Conservation (phyloP, 2,113 vertebrate genomes). For the Turnix velox region DNA sequence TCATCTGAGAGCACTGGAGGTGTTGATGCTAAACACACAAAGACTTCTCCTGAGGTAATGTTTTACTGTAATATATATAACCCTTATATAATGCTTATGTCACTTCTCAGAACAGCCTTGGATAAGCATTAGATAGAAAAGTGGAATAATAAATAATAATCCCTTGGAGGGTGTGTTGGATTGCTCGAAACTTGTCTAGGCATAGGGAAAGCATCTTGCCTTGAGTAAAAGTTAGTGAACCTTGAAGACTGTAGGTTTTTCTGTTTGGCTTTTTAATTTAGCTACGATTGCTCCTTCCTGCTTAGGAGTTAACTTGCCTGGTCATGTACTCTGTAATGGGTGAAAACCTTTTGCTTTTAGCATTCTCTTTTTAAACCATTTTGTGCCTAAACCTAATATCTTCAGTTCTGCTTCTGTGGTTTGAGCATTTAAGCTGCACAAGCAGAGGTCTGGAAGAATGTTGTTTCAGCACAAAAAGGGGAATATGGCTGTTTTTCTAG, state of each 20-base stretch:
- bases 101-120: not conserved
- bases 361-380: fast-evolving
- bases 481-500: not conserved
- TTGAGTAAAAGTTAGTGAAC: not conserved
- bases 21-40: slow-evolving; percentile 65
- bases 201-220: not conserved
- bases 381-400: not conserved
- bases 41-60: slow-evolving; percentile 67
- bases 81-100: slow-evolving; percentile 6
- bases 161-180: not conserved
- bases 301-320: not conserved
- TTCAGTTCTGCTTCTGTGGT: not conserved
- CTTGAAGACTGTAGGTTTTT: not conserved
- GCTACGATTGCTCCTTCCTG: not conserved
- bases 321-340: not conserved
- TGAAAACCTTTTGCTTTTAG: not conserved
- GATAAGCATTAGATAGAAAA: not conserved
- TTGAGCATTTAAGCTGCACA: not conserved
- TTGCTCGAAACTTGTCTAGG: not conserved
- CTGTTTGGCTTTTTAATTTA: not conserved
- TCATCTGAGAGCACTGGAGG: slow-evolving; percentile 54
- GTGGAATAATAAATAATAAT: not conserved
- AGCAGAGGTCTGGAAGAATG: not conserved
- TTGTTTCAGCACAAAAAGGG: not conserved
- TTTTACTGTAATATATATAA: not conserved